These are phyloP conservation scores for Oscheius sp. DNA, from an alignment of 2,888 invertebrate genomes.

Conservation along the genomic window DNA sequence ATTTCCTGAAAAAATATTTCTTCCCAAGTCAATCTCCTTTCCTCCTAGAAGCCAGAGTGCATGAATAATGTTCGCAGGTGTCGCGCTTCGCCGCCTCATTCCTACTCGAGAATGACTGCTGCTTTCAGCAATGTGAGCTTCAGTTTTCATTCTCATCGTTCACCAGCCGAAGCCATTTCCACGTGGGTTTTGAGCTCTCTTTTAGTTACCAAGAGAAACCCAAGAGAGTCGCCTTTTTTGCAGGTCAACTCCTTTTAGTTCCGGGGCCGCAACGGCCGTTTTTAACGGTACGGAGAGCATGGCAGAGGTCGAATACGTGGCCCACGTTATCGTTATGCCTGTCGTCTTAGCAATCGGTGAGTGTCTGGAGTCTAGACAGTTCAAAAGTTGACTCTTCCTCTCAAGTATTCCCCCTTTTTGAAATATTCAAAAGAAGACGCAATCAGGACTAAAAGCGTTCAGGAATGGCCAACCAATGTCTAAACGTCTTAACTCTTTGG, in stretches of 20 bases:
- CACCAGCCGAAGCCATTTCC: background rate
- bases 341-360: conserved; percentile 57
- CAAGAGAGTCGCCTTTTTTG: background rate
- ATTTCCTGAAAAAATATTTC: conserved; percentile 1
- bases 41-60: conserved; percentile 16
- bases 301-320: conserved; percentile 60
- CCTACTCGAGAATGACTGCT: conserved; percentile 7
- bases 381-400: no score
- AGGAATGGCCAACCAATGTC: conserved; percentile 69
- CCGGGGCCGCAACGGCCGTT: background rate
- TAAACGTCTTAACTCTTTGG: conserved; percentile 69
- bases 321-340: conserved; percentile 65
- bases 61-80: conserved; percentile 22
- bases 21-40: background rate
- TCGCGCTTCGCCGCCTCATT: conserved; percentile 26
- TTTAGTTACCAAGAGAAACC: background rate
- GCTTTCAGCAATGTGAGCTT: conserved; percentile 21
- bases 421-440: background rate
- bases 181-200: background rate
- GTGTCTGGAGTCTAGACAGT: background rate
- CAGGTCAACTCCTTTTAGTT: background rate
- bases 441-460: conserved; percentile 18
- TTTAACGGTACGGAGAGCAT: conserved; percentile 28
- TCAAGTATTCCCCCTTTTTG: background rate
- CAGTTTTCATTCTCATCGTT: background rate